Evolutionary conservation across 1,140 invertebrate genomes (phyloP).

Genomic region (Polyergus mexicanus): DNA sequence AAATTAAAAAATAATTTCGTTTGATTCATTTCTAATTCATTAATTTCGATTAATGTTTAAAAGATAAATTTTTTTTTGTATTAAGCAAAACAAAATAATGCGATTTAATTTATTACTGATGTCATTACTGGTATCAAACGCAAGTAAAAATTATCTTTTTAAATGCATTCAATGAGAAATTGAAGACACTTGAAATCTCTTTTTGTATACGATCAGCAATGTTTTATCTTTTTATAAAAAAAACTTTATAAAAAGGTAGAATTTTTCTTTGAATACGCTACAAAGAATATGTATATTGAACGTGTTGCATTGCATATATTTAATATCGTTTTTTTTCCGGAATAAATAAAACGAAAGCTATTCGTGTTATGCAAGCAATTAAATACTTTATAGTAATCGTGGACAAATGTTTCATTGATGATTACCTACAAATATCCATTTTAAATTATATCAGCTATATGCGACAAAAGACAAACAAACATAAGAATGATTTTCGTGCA

Average conservation of each 20-base stretch:
- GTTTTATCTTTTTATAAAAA: background rate
- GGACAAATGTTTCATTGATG: background rate
- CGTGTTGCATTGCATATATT: background rate
- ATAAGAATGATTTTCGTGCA: background rate
- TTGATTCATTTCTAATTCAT: background rate
- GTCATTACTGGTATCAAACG: background rate
- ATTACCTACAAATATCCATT: background rate
- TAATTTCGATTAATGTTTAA: background rate
- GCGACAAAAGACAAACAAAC: too few relatives aligned
- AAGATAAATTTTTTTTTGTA: background rate
- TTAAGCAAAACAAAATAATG: background rate
- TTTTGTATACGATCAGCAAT: background rate
- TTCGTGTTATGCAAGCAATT: background rate
- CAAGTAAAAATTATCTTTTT: background rate
- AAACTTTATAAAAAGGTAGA: background rate
- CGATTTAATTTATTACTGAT: background rate
- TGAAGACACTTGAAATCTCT: background rate
- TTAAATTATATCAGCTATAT: background rate
- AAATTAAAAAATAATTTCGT: background rate
- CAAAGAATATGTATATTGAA: constrained; percentile 9
- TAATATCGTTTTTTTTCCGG: background rate
- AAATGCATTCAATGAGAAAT: constrained; percentile 13
- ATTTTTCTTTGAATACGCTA: background rate
- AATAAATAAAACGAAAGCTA: background rate
- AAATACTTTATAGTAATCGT: background rate